These are phyloP conservation scores for Melanotaenia parkinsoni DNA, from an alignment of 2,797 vertebrate species.

Conservation along the genomic window DNA sequence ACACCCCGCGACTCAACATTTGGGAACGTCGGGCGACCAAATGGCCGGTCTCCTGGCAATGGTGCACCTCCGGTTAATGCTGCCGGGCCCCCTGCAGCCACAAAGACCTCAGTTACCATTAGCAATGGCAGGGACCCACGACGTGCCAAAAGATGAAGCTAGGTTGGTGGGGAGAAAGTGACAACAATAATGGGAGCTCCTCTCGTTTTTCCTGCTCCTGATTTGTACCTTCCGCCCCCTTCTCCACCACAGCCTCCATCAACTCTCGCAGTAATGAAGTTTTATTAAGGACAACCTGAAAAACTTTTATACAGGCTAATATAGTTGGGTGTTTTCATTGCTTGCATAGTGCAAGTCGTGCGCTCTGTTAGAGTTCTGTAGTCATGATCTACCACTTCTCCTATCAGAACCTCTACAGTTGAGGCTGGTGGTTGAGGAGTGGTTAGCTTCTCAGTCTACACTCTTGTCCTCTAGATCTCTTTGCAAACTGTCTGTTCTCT, in stretches of 20 bases:
- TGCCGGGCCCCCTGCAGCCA: slow-evolving; percentile 68
- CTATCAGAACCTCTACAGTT: slow-evolving; percentile 24
- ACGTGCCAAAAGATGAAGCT: slow-evolving; percentile 96
- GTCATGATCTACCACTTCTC: slow-evolving; percentile 31
- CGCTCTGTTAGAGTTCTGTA: slow-evolving; percentile 31
- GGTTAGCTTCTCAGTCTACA: slow-evolving; percentile 33
- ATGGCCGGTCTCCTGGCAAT: slow-evolving; percentile 86
- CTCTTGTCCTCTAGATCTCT: slow-evolving; percentile 19
- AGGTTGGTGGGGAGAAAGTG: slow-evolving; percentile 21
- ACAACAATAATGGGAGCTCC: slow-evolving; percentile 17
- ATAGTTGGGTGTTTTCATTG: slow-evolving; percentile 37
- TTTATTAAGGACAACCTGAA: neutral
- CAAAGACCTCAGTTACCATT: slow-evolving; percentile 87
- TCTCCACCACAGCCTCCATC: slow-evolving; percentile 21
- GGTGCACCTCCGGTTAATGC: slow-evolving; percentile 67
- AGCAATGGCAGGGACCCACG: slow-evolving; percentile 97
- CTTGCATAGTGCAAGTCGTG: slow-evolving; percentile 36
- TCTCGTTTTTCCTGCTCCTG: neutral
- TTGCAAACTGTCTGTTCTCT: slow-evolving; percentile 45
- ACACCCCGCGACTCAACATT: slow-evolving; percentile 75
- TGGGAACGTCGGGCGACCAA: slow-evolving; percentile 86
- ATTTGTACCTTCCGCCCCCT: slow-evolving; percentile 9
- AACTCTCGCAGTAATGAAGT: neutral
- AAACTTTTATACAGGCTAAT: slow-evolving; percentile 28
- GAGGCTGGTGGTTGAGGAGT: slow-evolving; percentile 21